A percentile compares a stretch with the other conserved stretches of the same genome.
phyloP scores from a whole-genome alignment of 92 coral and sea anemone species.

The Umimayanthus chanpuru region DNA sequence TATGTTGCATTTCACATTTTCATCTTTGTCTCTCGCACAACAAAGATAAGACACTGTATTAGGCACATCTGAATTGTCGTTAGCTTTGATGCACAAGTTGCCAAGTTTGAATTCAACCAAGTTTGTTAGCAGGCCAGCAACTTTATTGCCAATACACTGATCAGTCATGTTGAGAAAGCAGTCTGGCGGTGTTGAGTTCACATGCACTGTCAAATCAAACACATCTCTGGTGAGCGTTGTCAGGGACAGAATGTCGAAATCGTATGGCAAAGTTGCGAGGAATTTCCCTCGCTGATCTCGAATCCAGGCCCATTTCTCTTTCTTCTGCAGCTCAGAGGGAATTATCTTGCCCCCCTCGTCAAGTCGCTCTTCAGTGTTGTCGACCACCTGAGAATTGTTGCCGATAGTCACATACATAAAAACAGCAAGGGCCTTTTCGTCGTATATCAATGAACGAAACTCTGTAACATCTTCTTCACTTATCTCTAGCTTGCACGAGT shows the following conservation, averaged over 20 bases:
- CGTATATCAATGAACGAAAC: conserved; percentile 41
- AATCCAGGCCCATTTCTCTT: conserved; percentile 86
- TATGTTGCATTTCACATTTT: conserved; percentile 56
- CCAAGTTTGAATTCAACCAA: conserved; percentile 43
- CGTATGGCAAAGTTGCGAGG: conserved; percentile 92
- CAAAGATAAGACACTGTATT: conserved; percentile 60
- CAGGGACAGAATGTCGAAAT: conserved; percentile 93
- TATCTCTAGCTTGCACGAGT: conserved; percentile 47
- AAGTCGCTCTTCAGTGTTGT: background rate
- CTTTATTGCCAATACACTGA: conserved; percentile 34
- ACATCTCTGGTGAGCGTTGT: conserved; percentile 80
- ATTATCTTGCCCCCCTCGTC: conserved; percentile 24
- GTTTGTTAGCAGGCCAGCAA: conserved; percentile 40
- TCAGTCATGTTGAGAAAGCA: conserved; percentile 62
- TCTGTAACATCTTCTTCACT: conserved; percentile 37
- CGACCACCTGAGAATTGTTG: conserved; percentile 33
- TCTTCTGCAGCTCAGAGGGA: conserved; percentile 30
- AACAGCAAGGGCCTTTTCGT: conserved; percentile 68
- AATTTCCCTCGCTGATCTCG: conserved; percentile 81
- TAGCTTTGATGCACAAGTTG: conserved; percentile 55
- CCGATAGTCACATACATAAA: conserved; percentile 68
- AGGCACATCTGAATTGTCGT: background rate
- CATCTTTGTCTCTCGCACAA: conserved; percentile 45
- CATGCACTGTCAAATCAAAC: conserved; percentile 45
- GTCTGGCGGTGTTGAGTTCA: conserved; percentile 61